Conservation (phyloP, 1,140 invertebrate species). For the Caenorhabditis latens region DNA sequence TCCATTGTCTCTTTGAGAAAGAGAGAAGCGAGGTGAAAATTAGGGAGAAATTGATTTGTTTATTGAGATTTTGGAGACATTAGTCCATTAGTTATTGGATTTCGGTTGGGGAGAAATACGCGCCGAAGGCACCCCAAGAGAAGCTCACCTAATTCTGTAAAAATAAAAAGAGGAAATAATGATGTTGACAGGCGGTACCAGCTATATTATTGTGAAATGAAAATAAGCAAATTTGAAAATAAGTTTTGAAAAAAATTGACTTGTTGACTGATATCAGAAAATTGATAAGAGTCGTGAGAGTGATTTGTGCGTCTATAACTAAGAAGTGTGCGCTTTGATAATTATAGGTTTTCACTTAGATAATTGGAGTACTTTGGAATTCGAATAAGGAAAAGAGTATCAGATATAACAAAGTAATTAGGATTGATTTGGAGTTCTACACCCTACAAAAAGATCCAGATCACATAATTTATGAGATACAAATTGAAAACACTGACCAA, state of each 20-base stretch:
- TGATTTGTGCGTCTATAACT: background rate
- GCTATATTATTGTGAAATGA: background rate
- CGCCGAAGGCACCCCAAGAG: background rate
- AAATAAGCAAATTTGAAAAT: background rate
- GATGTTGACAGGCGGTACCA: constrained; percentile 25
- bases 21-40: background rate
- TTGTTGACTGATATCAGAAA: background rate
- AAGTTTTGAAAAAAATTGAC: background rate
- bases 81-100: background rate
- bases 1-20: background rate
- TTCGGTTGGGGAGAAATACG: too few species aligned
- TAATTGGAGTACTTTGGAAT: background rate
- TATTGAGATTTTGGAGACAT: background rate
- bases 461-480: too few species aligned
- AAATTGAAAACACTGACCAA: too few species aligned
- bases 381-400: too few species aligned
- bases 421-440: too few species aligned
- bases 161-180: background rate
- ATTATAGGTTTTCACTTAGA: background rate
- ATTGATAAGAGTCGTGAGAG: background rate
- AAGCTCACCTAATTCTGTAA: too few species aligned
- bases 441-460: too few species aligned
- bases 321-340: background rate
- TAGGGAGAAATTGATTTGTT: background rate
- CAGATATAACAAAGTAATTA: too few species aligned